Base-by-base conservation (phyloP, 2,113 vertebrate species). In the Solea solea region DNA sequence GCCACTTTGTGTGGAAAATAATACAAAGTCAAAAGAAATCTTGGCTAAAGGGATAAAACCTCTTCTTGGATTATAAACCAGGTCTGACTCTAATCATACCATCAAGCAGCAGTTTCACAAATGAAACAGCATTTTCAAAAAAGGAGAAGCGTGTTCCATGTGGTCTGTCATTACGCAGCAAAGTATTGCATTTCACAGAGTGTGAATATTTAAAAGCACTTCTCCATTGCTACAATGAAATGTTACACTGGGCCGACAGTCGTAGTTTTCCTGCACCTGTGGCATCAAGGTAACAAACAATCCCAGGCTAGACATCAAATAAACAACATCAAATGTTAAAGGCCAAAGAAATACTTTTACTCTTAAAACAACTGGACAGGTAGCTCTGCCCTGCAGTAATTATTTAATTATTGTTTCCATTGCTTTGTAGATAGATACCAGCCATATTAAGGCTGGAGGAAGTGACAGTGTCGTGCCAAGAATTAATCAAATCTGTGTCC, bases 191-290 rank as follows among this genome's bases (percentile, higher is more conserved):
- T 91, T 92, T 88, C 89, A 90, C 46, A 44, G 52, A 48, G 64
- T 64, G 76, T 90, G 79, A 89, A 89, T 90, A 89, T 89, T 92
- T 89, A 45, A 91, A 76, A 87, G 82, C 72, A 64, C 85, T 86
- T 90, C 83, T 89, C 82, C 56, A 39, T 56, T 64, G 52, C 59
- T 67, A 67, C 14, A 67, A 53, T 68, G 85, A 87, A 80, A 78
- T 54, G 64, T 54, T 65, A 75, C 14, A 72, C 76, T 55, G 15
- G n/a, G 62, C 52, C 65, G 40, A 5, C 9, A 39, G 46, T 41
- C 58, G 25, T 15, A 45, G 49, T 53, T 74, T 81, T 40, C 8
- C 44, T 27, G 55, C 65, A 83, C 64, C 40, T 63, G 69, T 46
- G 7, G n/a, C 8, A 28, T 53, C 53, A 40, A 14, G 21, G 21